Conservation (phyloP, 1,140 invertebrate genomes). For the Lordiphosa stackelbergi region DNA sequence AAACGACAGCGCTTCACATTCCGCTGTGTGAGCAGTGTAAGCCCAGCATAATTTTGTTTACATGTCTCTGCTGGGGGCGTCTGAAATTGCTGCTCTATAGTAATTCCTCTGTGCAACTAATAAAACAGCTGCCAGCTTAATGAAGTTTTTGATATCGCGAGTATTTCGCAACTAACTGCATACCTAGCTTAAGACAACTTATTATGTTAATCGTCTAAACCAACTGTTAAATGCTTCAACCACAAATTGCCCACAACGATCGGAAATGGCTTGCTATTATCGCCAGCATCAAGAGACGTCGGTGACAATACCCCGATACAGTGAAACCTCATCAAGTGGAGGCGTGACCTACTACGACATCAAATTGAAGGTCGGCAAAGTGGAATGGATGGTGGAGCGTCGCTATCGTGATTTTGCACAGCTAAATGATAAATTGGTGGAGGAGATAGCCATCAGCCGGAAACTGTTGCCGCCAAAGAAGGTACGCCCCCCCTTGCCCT, state of each 20-base stretch:
- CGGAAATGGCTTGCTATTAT: conserved; percentile 82
- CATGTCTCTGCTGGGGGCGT: too few species aligned
- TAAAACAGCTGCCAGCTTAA: too few species aligned
- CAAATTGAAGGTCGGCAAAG: conserved; percentile 82
- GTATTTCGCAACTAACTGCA: too few species aligned
- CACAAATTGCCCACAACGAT: conserved; percentile 7
- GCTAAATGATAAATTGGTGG: conserved; percentile 89
- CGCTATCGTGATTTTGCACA: conserved; percentile 94
- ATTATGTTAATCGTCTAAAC: conserved; percentile 26
- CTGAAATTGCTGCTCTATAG: too few species aligned
- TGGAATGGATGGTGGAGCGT: conserved; percentile 89
- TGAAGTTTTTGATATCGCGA: too few species aligned
- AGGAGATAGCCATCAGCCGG: conserved; percentile 87
- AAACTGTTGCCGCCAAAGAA: conserved; percentile 94
- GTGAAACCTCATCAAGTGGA: conserved; percentile 77
- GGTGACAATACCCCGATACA: conserved; percentile 80
- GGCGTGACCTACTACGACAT: conserved; percentile 84
- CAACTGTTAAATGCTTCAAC: conserved; percentile 17
- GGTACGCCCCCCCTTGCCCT: conserved; percentile 76
- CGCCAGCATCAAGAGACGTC: conserved; percentile 79
- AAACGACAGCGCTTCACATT: too few species aligned
- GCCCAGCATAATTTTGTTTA: too few species aligned
- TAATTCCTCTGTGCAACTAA: too few species aligned
- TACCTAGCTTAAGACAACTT: not conserved
- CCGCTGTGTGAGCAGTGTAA: too few species aligned